Conservation (phyloP, 1,140 invertebrate genomes). For the Ephestia elutella region DNA sequence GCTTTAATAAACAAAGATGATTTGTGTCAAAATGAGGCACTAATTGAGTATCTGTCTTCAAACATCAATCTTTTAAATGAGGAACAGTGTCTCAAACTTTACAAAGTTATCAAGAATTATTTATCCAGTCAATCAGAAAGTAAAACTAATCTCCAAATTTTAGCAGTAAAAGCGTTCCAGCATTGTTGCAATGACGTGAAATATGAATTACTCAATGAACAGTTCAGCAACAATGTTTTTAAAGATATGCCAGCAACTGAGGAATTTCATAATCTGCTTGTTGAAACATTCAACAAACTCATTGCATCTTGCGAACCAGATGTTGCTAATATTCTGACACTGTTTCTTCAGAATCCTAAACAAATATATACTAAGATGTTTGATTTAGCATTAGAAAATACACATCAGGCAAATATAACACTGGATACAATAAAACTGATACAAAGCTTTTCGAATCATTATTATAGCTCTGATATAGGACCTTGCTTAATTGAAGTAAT, state of each 20-base stretch:
- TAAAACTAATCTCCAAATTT: constrained; percentile 24
- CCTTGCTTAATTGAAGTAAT: constrained; percentile 37
- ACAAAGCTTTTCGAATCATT: constrained; percentile 45
- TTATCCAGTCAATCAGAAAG: constrained; percentile 25
- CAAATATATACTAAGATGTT: constrained; percentile 49
- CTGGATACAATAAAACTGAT: constrained; percentile 42
- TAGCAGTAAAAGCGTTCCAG: constrained; percentile 44
- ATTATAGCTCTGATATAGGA: constrained; percentile 51
- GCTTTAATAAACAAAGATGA: constrained; percentile 46
- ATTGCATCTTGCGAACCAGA: constrained; percentile 34
- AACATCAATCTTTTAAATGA: constrained; percentile 41
- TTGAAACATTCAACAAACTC: constrained; percentile 58
- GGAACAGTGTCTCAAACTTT: constrained; percentile 37
- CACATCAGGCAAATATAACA: constrained; percentile 50
- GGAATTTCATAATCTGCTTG: constrained; percentile 37
- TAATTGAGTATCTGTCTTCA: constrained; percentile 29
- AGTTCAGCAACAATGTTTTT: constrained; percentile 39
- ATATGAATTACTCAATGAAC: constrained; percentile 36
- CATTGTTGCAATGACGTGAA: constrained; percentile 31
- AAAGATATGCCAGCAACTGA: constrained; percentile 33
- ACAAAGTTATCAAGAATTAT: constrained; percentile 30
- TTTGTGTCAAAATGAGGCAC: constrained; percentile 32
- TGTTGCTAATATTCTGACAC: constrained; percentile 37
- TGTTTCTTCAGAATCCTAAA: constrained; percentile 56
- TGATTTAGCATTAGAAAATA: constrained; percentile 44